Percentiles rank a stretch among this genome's conserved stretches.
Evolutionary conservation across 92 coral and sea anemone genomes (phyloP).

Genomic region (Palythoa grandis): DNA sequence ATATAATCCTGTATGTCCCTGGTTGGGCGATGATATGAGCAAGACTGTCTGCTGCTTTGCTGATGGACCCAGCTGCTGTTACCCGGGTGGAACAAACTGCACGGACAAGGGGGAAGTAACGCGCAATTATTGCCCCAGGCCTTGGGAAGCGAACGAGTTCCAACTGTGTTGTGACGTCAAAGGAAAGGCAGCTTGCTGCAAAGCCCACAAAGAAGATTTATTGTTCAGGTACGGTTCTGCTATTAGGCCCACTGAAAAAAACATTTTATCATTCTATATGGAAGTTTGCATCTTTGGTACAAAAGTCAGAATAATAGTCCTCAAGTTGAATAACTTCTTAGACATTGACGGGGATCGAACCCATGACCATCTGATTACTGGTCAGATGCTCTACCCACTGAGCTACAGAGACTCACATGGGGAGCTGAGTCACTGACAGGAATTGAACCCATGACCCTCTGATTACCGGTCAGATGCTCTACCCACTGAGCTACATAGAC

Average conservation of each 20-base stretch:
- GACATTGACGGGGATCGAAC: too few relatives aligned
- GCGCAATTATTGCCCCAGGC: slow-evolving; percentile 84
- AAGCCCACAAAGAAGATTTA: slow-evolving; percentile 14
- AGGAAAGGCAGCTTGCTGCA: slow-evolving; percentile 74
- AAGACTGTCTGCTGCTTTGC: slow-evolving; percentile 68
- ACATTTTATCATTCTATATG: neutral
- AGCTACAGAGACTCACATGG: too few relatives aligned
- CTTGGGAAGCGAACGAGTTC: slow-evolving; percentile 57
- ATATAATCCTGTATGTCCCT: slow-evolving; percentile 39
- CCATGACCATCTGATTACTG: too few relatives aligned
- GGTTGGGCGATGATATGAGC: slow-evolving; percentile 20
- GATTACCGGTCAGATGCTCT: neutral
- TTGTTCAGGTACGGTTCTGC: slow-evolving; percentile 11
- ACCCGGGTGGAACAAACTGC: slow-evolving; percentile 77
- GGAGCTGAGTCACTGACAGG: too few relatives aligned
- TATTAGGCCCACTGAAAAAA: neutral
- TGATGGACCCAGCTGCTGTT: slow-evolving; percentile 71
- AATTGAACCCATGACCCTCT: neutral
- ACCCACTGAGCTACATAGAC: neutral
- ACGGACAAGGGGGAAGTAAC: slow-evolving; percentile 53
- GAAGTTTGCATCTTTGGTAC: neutral
- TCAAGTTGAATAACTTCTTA: neutral
- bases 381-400: too few relatives aligned
- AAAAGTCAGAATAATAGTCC: neutral
- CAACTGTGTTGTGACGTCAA: slow-evolving; percentile 65